A percentile compares a stretch with the other conserved stretches of the same genome.
Evolutionary conservation across 2,113 vertebrate species (phyloP).

Genomic region (Mirza zaza): DNA sequence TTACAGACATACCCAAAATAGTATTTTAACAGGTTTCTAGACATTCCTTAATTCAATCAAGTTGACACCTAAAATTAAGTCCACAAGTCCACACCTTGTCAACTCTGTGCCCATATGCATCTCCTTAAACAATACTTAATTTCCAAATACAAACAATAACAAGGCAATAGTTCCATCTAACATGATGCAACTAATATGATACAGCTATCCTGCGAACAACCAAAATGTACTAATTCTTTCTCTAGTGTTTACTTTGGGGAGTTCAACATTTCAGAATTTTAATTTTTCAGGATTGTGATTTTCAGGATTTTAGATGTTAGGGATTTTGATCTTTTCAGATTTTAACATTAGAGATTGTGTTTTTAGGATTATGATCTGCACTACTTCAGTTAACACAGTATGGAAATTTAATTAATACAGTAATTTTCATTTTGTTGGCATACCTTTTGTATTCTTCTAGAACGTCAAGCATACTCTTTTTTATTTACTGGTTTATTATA

Average conservation of each 20-base stretch:
- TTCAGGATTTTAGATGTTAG: neutral
- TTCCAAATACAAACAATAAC: neutral
- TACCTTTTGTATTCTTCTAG: constrained; percentile 5
- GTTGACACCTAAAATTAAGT: neutral
- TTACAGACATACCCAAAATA: neutral
- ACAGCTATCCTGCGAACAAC: neutral
- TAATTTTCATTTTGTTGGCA: constrained; percentile 15
- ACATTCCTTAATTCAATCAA: neutral
- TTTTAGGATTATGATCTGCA: neutral
- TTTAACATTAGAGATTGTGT: neutral
- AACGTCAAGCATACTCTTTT: neutral
- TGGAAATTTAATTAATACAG: neutral
- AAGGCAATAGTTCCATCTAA: neutral
- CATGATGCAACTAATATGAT: neutral
- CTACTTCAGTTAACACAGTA: neutral
- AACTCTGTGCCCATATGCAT: neutral
- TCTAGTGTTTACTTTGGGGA: neutral
- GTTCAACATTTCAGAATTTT: neutral
- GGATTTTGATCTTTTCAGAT: neutral
- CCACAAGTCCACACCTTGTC: neutral
- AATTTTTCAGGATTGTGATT: neutral
- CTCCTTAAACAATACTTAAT: neutral
- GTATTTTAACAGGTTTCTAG: neutral
- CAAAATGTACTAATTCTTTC: neutral
- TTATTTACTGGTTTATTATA: neutral